Evolutionary conservation across 2,888 invertebrate species (phyloP).

Genomic region (Melolontha melolontha): DNA sequence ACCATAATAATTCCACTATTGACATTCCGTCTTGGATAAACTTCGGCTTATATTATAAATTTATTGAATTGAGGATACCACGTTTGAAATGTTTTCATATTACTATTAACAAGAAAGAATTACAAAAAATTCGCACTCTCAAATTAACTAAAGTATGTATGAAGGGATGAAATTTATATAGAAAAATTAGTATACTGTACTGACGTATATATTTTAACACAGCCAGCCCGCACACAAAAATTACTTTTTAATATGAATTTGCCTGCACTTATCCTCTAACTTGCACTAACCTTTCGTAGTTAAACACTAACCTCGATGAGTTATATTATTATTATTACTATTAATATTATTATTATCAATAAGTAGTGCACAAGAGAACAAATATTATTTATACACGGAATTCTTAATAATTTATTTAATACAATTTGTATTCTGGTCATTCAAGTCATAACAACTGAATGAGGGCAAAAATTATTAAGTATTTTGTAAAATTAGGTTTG

Average conservation of each 20-base stretch:
- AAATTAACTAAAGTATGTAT: no score
- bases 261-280: constrained; percentile 32
- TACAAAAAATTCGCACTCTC: neutral
- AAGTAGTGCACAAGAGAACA: constrained; percentile 38
- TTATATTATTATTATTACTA: neutral
- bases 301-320: constrained; percentile 1
- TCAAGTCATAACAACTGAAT: neutral
- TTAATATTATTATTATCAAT: constrained; percentile 21
- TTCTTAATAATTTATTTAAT: no score
- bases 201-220: constrained; percentile 49
- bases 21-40: neutral
- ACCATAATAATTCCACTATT: no score
- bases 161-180: no score
- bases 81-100: neutral
- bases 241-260: constrained; percentile 15
- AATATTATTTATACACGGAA: constrained; percentile 15
- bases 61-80: neutral
- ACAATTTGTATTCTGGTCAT: neutral
- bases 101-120: neutral
- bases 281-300: constrained; percentile 41
- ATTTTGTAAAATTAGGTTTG: constrained; percentile 15
- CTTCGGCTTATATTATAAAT: no score
- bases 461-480: neutral
- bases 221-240: constrained; percentile 55
- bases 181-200: neutral